phyloP scores from a whole-genome alignment of 2,888 invertebrate genomes.

The Ennomos quercinarius region DNA sequence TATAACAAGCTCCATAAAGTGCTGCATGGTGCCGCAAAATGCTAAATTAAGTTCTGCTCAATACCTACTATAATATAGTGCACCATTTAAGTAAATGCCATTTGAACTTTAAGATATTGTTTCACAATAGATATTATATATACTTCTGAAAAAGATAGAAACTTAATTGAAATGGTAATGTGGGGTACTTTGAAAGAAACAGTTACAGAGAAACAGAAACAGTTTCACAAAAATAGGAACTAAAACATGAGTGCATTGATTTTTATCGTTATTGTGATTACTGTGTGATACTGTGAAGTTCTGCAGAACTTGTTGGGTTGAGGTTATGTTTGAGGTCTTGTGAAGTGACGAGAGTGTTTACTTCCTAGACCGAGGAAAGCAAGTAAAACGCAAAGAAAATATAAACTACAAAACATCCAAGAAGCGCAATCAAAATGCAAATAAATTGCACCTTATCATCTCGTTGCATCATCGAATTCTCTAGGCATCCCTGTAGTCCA shows the following conservation, averaged over 20 bases:
- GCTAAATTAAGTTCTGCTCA: background rate
- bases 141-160: too few species aligned
- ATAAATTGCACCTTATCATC: conserved; percentile 79
- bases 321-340: conserved; percentile 57
- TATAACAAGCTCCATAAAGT: conserved; percentile 58
- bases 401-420: conserved; percentile 53
- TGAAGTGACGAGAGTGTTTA: conserved; percentile 33
- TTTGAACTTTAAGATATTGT: background rate
- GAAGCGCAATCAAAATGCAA: conserved; percentile 47
- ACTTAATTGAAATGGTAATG: too few species aligned
- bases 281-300: too few species aligned
- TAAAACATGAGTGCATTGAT: too few species aligned
- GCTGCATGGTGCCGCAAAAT: conserved; percentile 24
- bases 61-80: background rate
- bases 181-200: too few species aligned
- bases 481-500: conserved; percentile 69
- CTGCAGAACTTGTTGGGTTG: conserved; percentile 31
- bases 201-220: too few species aligned
- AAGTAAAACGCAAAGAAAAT: conserved; percentile 39
- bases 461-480: conserved; percentile 81
- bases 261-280: too few species aligned
- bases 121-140: background rate
- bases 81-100: background rate
- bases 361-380: conserved; percentile 25
- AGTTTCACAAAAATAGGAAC: too few species aligned